Evolutionary conservation across 1,140 invertebrate genomes (phyloP).

Genomic region (Drosophila mayri): DNA sequence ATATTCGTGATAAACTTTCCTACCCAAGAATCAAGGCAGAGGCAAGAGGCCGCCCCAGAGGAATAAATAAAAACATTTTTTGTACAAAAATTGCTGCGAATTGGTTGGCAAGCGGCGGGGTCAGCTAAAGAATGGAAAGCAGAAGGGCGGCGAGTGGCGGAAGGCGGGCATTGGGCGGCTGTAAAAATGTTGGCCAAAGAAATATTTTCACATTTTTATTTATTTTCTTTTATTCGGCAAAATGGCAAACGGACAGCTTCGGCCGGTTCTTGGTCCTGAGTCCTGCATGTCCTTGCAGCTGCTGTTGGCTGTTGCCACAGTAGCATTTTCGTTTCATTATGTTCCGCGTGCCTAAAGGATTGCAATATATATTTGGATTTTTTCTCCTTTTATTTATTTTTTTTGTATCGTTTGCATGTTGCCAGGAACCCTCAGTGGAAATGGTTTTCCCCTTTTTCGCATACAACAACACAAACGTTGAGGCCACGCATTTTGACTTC

Average conservation of each 20-base stretch:
- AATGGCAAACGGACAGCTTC: slow-evolving; percentile 50
- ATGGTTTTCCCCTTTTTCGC: slow-evolving; percentile 26
- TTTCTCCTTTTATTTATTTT: slow-evolving; percentile 11
- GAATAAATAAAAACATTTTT: slow-evolving; percentile 78
- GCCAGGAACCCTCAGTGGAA: slow-evolving; percentile 53
- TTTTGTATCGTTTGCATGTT: slow-evolving; percentile 54
- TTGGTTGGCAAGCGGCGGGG: slow-evolving; percentile 51
- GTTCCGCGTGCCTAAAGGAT: slow-evolving; percentile 80
- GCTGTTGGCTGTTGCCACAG: slow-evolving; percentile 57
- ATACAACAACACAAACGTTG: slow-evolving; percentile 57
- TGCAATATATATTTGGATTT: slow-evolving; percentile 80
- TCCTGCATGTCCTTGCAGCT: slow-evolving; percentile 50
- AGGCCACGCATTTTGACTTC: slow-evolving; percentile 81
- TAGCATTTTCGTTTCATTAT: slow-evolving; percentile 83
- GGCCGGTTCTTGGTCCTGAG: slow-evolving; percentile 23
- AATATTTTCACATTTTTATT: slow-evolving; percentile 83
- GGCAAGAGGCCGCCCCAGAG: slow-evolving; percentile 28
- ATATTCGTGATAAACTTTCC: slow-evolving; percentile 8
- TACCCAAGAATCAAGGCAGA: slow-evolving; percentile 4
- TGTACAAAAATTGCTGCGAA: slow-evolving; percentile 72
- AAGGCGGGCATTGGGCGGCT: slow-evolving; percentile 34
- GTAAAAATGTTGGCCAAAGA: slow-evolving; percentile 83
- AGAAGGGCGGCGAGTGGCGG: neutral
- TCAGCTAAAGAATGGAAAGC: slow-evolving; percentile 5
- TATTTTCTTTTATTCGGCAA: slow-evolving; percentile 72